Base-by-base conservation (phyloP, 2,113 vertebrate species). In the Oncorhynchus keta region DNA sequence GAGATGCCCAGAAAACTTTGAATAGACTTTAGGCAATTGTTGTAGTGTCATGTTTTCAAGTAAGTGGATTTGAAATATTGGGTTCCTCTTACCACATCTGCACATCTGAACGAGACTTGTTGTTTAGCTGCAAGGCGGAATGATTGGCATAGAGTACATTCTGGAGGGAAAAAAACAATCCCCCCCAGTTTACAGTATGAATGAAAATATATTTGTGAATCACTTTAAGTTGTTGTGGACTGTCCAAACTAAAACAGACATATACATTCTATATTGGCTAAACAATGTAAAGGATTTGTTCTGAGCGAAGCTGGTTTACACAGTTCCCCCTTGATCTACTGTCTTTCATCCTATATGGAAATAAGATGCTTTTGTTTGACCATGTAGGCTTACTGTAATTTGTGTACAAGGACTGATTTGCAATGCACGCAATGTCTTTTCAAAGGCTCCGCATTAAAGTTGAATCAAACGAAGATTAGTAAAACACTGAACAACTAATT, bases 1-100 rank as follows among this genome's bases (percentile, higher is more conserved):
- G 30, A 75, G 73, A 75, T 48, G 49, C 69, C 30, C 39, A 14
- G 28, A 74, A 68, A 82, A 68, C 30, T 16, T 9, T 39, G 67
- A 39, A 68, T 35, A 68, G 30, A 68, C 32, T 22, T 62, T 5
- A 55, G n/a, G n/a, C 14, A 2, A 13, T 67, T 67, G 14, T 67
- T 45, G 39, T 45, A 45, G 39, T 45, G 39, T 45, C 39, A 45
- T 45, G 24, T 26, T 3, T 67, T 67, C 64, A 26, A 66, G 7
- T 28, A 24, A 4, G 26, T 28, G 28, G 65, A 32, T 30, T 28
- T 67, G 24, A 24, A 67, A 16, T 57, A 57, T 2, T 45, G 16
- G 55, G 5, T 57, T 57, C 4, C 16, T 57, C 55, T 20, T 20
- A 5, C 55, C 55, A 57, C 55, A 20, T 57, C 16, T 57, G 18